phyloP scores from a whole-genome alignment of 1,140 invertebrate species.

The Anoplolepis gracilipes region DNA sequence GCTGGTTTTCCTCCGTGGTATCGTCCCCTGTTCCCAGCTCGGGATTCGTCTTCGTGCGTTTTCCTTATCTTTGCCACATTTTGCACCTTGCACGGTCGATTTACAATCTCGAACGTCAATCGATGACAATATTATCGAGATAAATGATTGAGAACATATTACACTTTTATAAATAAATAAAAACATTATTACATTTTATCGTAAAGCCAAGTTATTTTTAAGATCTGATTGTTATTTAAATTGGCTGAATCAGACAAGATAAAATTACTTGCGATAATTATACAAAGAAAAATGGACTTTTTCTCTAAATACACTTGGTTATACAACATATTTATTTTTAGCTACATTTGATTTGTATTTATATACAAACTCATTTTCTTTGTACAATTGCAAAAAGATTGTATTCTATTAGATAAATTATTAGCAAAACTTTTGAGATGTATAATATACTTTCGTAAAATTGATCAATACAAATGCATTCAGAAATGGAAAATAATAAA shows the following conservation, averaged over 20 bases:
- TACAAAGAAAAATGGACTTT: not conserved
- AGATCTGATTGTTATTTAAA: not conserved
- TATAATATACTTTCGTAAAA: not conserved
- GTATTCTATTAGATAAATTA: not conserved
- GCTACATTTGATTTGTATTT: not conserved
- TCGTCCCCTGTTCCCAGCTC: conserved; percentile 3
- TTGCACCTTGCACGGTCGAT: not conserved
- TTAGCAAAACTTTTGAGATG: not conserved
- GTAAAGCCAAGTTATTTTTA: not conserved
- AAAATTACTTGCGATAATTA: not conserved
- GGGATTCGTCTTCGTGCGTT: not conserved
- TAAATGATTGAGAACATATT: not conserved
- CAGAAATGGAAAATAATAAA: not conserved
- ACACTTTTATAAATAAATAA: not conserved
- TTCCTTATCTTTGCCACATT: not conserved
- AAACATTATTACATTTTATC: not conserved
- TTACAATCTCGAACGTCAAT: conserved; percentile 13
- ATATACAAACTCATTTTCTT: not conserved
- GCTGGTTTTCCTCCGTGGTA: conserved; percentile 49
- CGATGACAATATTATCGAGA: not conserved
- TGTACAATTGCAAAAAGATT: not conserved
- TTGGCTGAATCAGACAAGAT: not conserved
- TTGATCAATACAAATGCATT: not conserved
- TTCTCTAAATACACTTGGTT: not conserved
- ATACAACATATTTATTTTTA: not conserved